These are phyloP conservation scores for Oenanthe melanoleuca DNA, from an alignment of 2,113 vertebrate species.

Conservation along the genomic window DNA sequence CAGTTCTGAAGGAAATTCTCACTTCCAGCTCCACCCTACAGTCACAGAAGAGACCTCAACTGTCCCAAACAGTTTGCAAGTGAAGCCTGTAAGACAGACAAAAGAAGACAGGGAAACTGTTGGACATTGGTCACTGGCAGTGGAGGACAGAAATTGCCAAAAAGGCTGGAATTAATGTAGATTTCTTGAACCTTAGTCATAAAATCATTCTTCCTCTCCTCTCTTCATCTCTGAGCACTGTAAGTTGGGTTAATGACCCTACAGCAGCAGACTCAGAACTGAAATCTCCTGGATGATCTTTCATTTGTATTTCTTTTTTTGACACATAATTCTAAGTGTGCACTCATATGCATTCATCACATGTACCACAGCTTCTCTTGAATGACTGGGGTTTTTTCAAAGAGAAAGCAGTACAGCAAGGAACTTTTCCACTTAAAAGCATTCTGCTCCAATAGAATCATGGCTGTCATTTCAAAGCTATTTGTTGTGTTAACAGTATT, in stretches of 20 bases:
- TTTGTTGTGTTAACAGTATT: constrained; percentile 23
- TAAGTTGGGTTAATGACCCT: neutral
- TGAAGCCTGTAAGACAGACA: neutral
- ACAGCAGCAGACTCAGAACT: neutral
- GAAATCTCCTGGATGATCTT: neutral
- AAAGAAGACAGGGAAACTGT: neutral
- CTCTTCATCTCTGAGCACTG: neutral
- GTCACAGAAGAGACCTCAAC: neutral
- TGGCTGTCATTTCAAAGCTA: constrained; percentile 23
- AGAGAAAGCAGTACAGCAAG: neutral
- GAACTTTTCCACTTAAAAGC: constrained; percentile 35
- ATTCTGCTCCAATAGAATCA: constrained; percentile 36
- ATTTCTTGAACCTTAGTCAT: neutral
- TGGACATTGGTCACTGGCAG: neutral
- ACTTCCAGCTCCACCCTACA: neutral
- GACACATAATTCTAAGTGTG: neutral
- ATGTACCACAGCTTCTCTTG: neutral
- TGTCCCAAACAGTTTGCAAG: neutral
- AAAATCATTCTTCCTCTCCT: neutral
- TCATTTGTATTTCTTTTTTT: neutral
- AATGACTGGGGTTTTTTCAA: neutral
- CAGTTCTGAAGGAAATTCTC: neutral
- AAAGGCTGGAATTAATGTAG: neutral
- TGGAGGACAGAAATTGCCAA: neutral
- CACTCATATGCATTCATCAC: neutral